Evolutionary conservation across 2,888 invertebrate species (phyloP).

Genomic region (Cybosia mesomella): DNA sequence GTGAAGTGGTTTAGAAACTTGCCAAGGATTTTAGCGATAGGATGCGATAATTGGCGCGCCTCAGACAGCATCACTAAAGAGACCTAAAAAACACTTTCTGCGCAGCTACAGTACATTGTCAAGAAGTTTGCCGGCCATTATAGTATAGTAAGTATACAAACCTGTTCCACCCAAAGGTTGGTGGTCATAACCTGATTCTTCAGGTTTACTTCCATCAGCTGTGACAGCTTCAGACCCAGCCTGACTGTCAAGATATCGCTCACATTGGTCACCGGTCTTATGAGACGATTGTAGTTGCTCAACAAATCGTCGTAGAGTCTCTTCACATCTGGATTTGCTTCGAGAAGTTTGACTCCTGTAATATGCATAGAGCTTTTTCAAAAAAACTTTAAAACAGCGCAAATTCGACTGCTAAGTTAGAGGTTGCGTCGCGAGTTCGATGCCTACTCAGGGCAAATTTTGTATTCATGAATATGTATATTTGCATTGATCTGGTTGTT

Average conservation of each 20-base stretch:
- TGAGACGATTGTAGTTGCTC: constrained; percentile 97
- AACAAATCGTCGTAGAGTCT: constrained; percentile 98
- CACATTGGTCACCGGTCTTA: constrained; percentile 97
- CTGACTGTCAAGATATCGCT: constrained; percentile 96
- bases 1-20: too few relatives aligned
- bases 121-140: not conserved
- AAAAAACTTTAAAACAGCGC: too few relatives aligned
- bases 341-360: constrained; percentile 82
- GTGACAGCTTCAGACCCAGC: constrained; percentile 95
- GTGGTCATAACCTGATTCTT: constrained; percentile 98
- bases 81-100: too few relatives aligned
- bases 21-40: too few relatives aligned
- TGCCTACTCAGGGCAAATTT: too few relatives aligned
- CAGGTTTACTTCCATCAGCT: constrained; percentile 96
- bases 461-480: too few relatives aligned
- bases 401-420: too few relatives aligned
- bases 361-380: not conserved
- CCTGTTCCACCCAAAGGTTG: constrained; percentile 95
- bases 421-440: too few relatives aligned
- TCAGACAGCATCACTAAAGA: too few relatives aligned
- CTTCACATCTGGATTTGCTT: constrained; percentile 97
- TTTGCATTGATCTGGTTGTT: too few relatives aligned
- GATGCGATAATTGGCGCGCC: too few relatives aligned
- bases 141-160: not conserved
- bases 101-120: too few relatives aligned